Evolutionary conservation across 2,113 vertebrate species (phyloP), one percentile per base, ranked within the genome.

Genomic region (Rhinogobius similis): DNA sequence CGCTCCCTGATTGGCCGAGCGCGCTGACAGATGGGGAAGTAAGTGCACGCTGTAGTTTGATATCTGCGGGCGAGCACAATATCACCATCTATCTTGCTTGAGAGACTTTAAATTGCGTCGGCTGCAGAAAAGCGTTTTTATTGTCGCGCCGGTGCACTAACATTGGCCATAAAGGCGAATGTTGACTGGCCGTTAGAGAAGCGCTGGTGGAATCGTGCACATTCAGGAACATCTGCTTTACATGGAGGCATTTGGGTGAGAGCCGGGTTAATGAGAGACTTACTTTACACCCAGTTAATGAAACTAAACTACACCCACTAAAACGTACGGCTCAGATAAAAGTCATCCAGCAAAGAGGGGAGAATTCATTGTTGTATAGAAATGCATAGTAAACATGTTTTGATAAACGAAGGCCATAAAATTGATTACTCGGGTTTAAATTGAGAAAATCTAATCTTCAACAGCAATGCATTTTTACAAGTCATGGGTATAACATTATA

Each of bases 11-110:
- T 76, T 23, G 36, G 62, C 66, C 62, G 69, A 21, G 58, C 5
- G 44, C 62, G 12, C 61, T 72, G 78, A 72, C 73, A 70, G 75
- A 82, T 82, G 76, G 72, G 67, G 68, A 73, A 73, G 56, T 62
- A 70, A 77, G 81, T 69, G 65, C 21, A 18, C 21, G 64, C 72
- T 81, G 81, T 81, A 70, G 79, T 81, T 79, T 76, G 56, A 66
- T 82, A 73, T 76, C 72, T 63, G 77, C 38, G 76, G 72, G 76
- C 61, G 12, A 67, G 63, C 77, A 62, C 58, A 73, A 73, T 71
- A 86, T 76, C 80, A 74, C 39, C 55, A 76, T 85, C 70, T 55
- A 79, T 81, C 79, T 75, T 78, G 67, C 63, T 58, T 77, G 82
- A 78, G 66, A 75, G 63, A 77, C 70, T 81, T 78, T 73, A 76